These are phyloP conservation scores for Neosilurus mollespiculum DNA, from an alignment of 2,797 vertebrate species.

Conservation along the genomic window DNA sequence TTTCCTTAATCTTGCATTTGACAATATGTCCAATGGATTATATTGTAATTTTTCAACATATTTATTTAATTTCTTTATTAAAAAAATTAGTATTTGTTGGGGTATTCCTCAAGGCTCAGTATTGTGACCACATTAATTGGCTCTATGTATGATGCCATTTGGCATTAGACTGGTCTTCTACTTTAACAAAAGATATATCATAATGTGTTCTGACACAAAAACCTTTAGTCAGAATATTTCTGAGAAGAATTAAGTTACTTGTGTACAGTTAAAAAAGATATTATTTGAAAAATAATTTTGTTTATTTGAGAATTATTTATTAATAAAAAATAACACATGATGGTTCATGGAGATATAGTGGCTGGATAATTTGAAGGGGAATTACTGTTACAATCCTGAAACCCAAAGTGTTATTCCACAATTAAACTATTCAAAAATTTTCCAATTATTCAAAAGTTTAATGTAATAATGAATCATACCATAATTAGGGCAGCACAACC, in stretches of 20 bases:
- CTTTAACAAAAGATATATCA: not conserved
- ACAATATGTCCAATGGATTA: not conserved
- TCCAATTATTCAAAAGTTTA: not conserved
- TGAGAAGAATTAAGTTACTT: not conserved
- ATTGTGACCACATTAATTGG: not conserved
- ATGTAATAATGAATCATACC: not conserved
- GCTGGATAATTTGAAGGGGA: not conserved
- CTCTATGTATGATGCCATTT: not conserved
- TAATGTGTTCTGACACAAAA: not conserved
- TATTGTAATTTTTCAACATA: not conserved
- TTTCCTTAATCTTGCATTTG: not conserved
- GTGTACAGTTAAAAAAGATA: not conserved
- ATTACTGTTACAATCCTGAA: not conserved
- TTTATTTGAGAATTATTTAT: too few species aligned
- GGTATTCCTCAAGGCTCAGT: not conserved
- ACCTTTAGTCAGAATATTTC: not conserved
- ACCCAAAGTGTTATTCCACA: not conserved
- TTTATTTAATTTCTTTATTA: not conserved
- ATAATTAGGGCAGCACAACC: not conserved
- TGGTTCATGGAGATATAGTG: not conserved
- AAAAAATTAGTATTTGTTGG: not conserved
- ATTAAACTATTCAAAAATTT: not conserved
- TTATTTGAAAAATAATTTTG: too few species aligned
- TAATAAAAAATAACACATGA: not conserved
- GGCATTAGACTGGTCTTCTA: constrained; percentile 1